Evolutionary conservation across 1,140 invertebrate genomes (phyloP).

Genomic region (Trissolcus basalis): DNA sequence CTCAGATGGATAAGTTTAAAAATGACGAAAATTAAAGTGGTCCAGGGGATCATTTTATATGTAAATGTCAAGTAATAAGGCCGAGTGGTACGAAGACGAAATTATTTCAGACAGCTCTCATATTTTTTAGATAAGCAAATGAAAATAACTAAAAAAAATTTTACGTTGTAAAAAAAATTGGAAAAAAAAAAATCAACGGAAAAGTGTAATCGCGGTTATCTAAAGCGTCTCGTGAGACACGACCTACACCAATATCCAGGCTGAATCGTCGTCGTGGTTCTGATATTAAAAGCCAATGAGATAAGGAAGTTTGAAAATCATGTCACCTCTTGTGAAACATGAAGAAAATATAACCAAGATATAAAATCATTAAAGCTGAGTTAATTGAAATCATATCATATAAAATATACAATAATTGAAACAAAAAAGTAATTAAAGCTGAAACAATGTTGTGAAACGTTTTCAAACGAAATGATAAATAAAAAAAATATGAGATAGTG

Average conservation of each 20-base stretch:
- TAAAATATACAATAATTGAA: too few species aligned
- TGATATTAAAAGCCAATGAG: conserved; percentile 7
- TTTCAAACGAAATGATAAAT: too few species aligned
- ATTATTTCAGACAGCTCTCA: too few species aligned
- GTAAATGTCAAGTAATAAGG: background rate
- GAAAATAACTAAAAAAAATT: background rate
- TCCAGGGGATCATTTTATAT: background rate
- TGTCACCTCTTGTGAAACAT: background rate
- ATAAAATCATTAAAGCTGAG: too few species aligned
- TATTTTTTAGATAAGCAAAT: too few species aligned
- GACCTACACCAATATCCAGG: conserved; percentile 60
- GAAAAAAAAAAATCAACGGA: background rate
- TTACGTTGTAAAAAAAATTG: background rate
- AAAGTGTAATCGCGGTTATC: conserved; percentile 13
- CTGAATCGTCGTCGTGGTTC: conserved; percentile 21
- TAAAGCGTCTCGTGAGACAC: conserved; percentile 14
- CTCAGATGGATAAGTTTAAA: background rate
- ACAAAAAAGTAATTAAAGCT: too few species aligned
- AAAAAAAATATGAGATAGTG: background rate
- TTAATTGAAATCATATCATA: too few species aligned
- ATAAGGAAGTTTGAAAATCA: conserved; percentile 13
- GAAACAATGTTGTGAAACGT: too few species aligned
- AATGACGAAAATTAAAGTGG: too few species aligned
- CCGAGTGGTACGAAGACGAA: too few species aligned
- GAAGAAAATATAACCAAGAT: too few species aligned